A percentile compares a stretch with the other conserved stretches of the same genome.
phyloP scores from a whole-genome alignment of 2,888 invertebrate genomes.

The Acronicta leporina region DNA sequence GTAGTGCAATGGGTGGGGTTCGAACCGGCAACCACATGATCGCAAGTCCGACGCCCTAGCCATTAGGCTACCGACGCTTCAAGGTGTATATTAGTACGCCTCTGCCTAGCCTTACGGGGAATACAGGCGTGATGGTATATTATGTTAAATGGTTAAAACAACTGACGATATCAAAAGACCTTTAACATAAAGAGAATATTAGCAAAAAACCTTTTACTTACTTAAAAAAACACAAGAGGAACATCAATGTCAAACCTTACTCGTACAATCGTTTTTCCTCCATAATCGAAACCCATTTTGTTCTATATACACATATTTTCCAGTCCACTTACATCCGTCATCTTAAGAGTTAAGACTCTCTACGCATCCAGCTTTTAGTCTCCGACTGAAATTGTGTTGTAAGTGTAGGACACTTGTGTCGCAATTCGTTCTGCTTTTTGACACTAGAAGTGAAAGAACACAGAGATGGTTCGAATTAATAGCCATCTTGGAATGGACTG shows the following conservation, averaged over 20 bases:
- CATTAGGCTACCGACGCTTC: no score
- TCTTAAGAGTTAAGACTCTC: conserved; percentile 25
- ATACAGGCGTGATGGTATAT: no score
- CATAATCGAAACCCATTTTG: conserved; percentile 45
- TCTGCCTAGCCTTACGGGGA: no score
- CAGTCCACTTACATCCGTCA: conserved; percentile 40
- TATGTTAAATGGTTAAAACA: no score
- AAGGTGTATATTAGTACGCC: no score
- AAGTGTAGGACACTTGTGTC: conserved; percentile 11
- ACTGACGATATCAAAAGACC: conserved; percentile 16
- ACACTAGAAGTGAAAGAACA: conserved; percentile 3
- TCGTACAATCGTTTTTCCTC: conserved; percentile 7
- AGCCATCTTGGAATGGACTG: neutral
- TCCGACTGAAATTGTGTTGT: conserved; percentile 18
- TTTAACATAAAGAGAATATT: conserved; percentile 26
- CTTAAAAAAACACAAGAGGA: conserved; percentile 26
- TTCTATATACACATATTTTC: conserved; percentile 35
- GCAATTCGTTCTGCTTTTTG: conserved; percentile 23
- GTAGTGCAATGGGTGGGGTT: no score
- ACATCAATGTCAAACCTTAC: conserved; percentile 27
- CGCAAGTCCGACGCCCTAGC: no score
- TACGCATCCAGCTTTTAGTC: conserved; percentile 23
- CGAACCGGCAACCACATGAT: no score
- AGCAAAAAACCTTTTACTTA: conserved; percentile 18
- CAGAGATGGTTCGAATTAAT: conserved; percentile 14